Conservation (phyloP, 2,888 invertebrate genomes). For the Melanostoma mellinum region DNA sequence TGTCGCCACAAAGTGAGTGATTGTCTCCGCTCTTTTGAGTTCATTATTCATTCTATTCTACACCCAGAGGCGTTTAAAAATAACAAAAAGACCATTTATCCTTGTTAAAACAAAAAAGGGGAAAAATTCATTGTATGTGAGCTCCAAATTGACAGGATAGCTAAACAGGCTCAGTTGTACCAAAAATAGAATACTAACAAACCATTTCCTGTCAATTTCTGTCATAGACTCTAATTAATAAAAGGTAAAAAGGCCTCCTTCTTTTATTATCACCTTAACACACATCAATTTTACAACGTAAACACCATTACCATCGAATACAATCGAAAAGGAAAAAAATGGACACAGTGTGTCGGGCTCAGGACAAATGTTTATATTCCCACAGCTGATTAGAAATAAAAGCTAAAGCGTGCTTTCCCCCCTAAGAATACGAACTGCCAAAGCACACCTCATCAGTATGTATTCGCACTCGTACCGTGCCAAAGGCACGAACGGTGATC, state of each 20-base stretch:
- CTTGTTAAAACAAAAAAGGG: not conserved
- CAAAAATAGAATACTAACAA: not conserved
- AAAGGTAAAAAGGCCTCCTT: not conserved
- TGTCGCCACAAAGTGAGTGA: conserved; percentile 20
- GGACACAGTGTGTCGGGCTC: not conserved
- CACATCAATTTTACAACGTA: conserved; percentile 2
- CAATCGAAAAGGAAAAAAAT: not conserved
- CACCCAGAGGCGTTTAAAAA: not conserved
- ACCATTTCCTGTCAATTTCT: conserved; percentile 29
- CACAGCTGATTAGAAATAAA: not conserved
- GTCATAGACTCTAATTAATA: conserved; percentile 34
- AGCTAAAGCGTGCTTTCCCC: not conserved
- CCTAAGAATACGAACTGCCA: not conserved
- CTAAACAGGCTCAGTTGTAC: conserved; percentile 7
- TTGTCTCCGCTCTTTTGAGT: not conserved
- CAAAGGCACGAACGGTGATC: conserved; percentile 46
- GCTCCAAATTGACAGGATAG: not conserved
- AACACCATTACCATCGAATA: not conserved
- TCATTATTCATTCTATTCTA: not conserved
- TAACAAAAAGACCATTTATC: not conserved
- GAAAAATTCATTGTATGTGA: not conserved
- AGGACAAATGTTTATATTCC: conserved; percentile 8
- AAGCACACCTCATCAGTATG: conserved; percentile 48
- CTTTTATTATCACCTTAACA: conserved; percentile 16
- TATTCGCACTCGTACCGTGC: conserved; percentile 52